Conservation (phyloP, 2,888 invertebrate species). For the Melanostoma scalare region DNA sequence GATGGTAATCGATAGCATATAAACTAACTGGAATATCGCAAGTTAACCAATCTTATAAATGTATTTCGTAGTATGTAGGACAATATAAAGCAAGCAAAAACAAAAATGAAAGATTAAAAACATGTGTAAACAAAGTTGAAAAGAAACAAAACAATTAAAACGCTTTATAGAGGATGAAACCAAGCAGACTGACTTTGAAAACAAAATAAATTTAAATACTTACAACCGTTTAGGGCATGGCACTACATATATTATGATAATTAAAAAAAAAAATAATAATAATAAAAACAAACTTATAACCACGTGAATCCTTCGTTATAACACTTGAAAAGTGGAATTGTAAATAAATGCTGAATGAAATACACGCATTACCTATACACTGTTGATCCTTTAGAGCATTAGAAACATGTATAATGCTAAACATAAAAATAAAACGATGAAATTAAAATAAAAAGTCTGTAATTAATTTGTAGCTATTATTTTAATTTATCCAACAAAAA, state of each 20-base stretch:
- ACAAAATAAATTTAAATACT: conserved; percentile 29
- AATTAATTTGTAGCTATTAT: conserved; percentile 57
- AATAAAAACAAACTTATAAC: conserved; percentile 10
- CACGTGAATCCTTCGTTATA: conserved; percentile 24
- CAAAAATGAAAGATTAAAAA: conserved; percentile 33
- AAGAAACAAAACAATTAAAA: conserved; percentile 15
- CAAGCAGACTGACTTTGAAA: conserved; percentile 65
- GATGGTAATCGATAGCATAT: conserved; percentile 36
- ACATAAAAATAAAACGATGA: conserved; percentile 9
- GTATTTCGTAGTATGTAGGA: conserved; percentile 6
- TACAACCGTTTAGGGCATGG: conserved; percentile 33
- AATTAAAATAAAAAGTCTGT: conserved; percentile 52
- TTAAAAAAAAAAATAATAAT: not conserved
- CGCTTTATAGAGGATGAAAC: conserved; percentile 59
- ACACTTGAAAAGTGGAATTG: conserved; percentile 40
- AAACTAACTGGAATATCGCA: conserved; percentile 31
- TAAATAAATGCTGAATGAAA: conserved; percentile 41
- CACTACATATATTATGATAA: conserved; percentile 33
- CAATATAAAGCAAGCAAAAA: conserved; percentile 6
- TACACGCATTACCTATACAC: conserved; percentile 40
- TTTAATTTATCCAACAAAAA: conserved; percentile 47
- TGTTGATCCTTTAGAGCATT: conserved; percentile 45
- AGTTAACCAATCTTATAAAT: conserved; percentile 24
- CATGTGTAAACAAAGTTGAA: not conserved
- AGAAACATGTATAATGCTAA: conserved; percentile 27